A percentile compares a stretch with the other conserved stretches of the same genome.
Evolutionary conservation across 2,797 vertebrate species (phyloP).

Genomic region (Echiichthys vipera): DNA sequence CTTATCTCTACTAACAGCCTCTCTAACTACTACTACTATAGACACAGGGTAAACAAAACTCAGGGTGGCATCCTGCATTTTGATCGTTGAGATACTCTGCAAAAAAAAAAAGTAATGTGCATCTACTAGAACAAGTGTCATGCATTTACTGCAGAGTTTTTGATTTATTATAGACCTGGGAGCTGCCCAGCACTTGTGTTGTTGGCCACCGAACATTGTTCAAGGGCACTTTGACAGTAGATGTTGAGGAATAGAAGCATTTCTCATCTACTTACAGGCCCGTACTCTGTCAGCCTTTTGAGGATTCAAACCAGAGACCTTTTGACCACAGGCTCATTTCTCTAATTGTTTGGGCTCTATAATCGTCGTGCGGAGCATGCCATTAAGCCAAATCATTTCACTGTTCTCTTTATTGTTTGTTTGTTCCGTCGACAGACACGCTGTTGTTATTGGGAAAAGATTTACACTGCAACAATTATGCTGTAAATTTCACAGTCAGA

Average conservation of each 20-base stretch:
- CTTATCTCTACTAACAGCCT: conserved; percentile 57
- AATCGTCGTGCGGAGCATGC: conserved; percentile 46
- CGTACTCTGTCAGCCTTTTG: conserved; percentile 37
- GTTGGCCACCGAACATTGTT: conserved; percentile 79
- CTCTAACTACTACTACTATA: conserved; percentile 37
- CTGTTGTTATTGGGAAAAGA: conserved; percentile 33
- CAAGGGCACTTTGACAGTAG: conserved; percentile 78
- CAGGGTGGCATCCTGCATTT: conserved; percentile 50
- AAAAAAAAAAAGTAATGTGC: conserved; percentile 63
- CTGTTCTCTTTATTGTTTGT: conserved; percentile 57
- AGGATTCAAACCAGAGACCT: conserved; percentile 67
- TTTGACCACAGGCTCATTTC: conserved; percentile 61
- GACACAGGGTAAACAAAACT: conserved; percentile 13
- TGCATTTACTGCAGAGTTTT: conserved; percentile 77
- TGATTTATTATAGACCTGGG: conserved; percentile 80
- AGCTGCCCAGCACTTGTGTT: conserved; percentile 76
- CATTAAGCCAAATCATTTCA: conserved; percentile 67
- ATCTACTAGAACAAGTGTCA: conserved; percentile 74
- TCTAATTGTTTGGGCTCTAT: conserved; percentile 69
- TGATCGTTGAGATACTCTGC: conserved; percentile 51
- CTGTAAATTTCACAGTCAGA: conserved; percentile 26
- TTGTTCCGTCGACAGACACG: conserved; percentile 49
- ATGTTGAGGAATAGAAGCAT: conserved; percentile 69
- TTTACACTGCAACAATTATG: conserved; percentile 33
- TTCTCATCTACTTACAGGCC: conserved; percentile 71